These are phyloP conservation scores for Eugnorisma glareosa DNA, from an alignment of 2,888 invertebrate genomes.

Conservation along the genomic window DNA sequence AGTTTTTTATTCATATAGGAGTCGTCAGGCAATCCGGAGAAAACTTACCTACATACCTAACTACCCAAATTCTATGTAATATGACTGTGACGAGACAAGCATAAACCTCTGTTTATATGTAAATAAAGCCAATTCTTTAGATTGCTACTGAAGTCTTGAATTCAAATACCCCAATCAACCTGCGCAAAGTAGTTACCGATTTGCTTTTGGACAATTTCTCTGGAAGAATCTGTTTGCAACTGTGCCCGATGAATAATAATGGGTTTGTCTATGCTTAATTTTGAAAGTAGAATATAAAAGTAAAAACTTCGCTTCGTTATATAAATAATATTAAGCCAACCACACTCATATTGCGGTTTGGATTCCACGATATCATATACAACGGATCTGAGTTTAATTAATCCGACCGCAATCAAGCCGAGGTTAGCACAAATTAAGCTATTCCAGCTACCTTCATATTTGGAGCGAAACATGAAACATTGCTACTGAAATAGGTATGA, in stretches of 20 bases:
- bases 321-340: conserved; percentile 12
- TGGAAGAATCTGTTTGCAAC: conserved; percentile 1
- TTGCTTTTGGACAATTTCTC: conserved; percentile 17
- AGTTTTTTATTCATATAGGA: not conserved
- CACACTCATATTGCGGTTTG: conserved; percentile 28
- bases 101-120: not conserved
- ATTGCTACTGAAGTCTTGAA: conserved; percentile 26
- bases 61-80: not conserved
- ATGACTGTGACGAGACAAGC: not conserved
- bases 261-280: not conserved
- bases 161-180: conserved; percentile 25
- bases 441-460: conserved; percentile 33
- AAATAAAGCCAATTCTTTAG: conserved; percentile 12
- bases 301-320: conserved; percentile 4
- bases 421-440: conserved; percentile 22
- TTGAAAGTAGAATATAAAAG: not conserved
- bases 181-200: conserved; percentile 9
- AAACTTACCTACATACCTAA: not conserved
- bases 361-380: conserved; percentile 31
- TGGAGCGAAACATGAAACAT: conserved; percentile 20
- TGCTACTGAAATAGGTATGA: not conserved
- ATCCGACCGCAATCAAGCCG: conserved; percentile 37
- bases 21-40: not conserved
- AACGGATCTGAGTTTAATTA: conserved; percentile 46
- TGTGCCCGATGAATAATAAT: conserved; percentile 11